Evolutionary conservation across 2,888 invertebrate species (phyloP).

Genomic region (Hydropsyche betteni): DNA sequence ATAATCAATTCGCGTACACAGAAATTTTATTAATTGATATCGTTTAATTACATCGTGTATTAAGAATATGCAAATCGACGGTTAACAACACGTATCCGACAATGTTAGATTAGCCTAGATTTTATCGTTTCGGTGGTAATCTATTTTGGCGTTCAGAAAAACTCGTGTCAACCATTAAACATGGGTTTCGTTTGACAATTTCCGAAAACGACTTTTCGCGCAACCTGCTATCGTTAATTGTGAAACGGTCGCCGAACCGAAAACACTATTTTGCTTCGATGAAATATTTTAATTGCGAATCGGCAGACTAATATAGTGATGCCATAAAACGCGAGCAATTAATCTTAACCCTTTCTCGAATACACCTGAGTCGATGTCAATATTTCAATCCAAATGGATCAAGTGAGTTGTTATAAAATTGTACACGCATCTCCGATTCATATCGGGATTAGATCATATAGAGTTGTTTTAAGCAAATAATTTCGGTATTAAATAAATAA

Average conservation of each 20-base stretch:
- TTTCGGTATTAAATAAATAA: no score
- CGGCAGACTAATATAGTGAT: no score
- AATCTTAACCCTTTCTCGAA: no score
- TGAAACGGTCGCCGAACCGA: slow-evolving; percentile 16
- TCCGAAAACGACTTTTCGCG: slow-evolving; percentile 5
- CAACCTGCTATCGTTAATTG: slow-evolving; percentile 3
- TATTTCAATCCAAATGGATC: no score
- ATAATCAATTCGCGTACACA: no score
- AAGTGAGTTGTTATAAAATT: no score
- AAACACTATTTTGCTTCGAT: slow-evolving; percentile 4
- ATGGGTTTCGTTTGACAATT: slow-evolving; percentile 17
- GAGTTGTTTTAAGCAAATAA: no score
- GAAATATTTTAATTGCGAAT: slow-evolving; percentile 23
- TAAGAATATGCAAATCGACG: slow-evolving; percentile 1
- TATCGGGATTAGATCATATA: no score
- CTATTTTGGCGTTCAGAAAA: not conserved
- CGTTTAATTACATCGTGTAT: not conserved
- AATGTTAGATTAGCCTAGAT: not conserved
- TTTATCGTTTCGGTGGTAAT: slow-evolving; percentile 7
- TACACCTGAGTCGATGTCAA: no score
- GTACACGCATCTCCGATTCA: no score
- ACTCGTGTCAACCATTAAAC: slow-evolving; percentile 9
- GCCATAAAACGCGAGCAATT: no score
- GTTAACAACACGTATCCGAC: not conserved
- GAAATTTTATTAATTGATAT: no score